These are phyloP conservation scores for Setophaga petechia DNA, from an alignment of 2,113 vertebrate species.

Conservation along the genomic window DNA sequence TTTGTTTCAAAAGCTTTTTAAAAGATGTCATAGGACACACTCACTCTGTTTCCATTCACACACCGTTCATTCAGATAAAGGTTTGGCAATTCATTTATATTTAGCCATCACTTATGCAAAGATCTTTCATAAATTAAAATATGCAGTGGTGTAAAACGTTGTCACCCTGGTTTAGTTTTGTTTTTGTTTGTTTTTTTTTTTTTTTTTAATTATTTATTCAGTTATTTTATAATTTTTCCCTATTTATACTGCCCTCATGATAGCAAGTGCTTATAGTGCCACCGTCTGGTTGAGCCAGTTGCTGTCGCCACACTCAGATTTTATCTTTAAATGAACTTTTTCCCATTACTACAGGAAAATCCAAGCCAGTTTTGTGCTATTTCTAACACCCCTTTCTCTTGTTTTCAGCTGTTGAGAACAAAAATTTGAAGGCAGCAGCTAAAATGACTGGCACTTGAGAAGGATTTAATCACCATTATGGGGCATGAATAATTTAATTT, in stretches of 20 bases:
- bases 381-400: neutral
- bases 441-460: neutral
- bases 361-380: neutral
- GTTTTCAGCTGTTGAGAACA: neutral
- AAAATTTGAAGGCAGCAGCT: neutral
- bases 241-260: neutral
- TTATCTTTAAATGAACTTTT: neutral
- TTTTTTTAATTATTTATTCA: neutral
- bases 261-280: slow-evolving; percentile 72
- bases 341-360: neutral
- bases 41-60: neutral
- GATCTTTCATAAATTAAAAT: neutral
- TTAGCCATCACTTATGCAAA: neutral
- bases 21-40: neutral
- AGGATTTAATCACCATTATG: neutral
- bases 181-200: neutral
- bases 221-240: neutral
- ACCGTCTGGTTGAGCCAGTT: slow-evolving; percentile 64
- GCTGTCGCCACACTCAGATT: neutral
- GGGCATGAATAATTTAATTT: neutral
- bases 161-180: neutral
- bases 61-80: neutral
- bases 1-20: neutral
- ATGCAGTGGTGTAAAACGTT: neutral
- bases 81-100: neutral